Evolutionary conservation across 2,888 invertebrate genomes (phyloP), one percentile per base, ranked within the genome.

Genomic region (Scelioninae gen. 2): DNA sequence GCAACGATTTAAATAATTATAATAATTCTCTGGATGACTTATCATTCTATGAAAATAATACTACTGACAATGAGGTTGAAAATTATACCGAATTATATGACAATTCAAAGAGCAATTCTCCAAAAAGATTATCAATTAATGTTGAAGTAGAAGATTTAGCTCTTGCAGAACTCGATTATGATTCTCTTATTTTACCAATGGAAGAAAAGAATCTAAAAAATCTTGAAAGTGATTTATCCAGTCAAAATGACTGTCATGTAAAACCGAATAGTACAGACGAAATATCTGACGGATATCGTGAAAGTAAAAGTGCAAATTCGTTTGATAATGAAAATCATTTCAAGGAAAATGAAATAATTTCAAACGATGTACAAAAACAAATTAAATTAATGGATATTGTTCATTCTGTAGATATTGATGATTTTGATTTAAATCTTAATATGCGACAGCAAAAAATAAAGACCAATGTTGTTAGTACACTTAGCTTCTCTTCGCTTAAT

Each of bases 1-100:
- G 81, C 2, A 76, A 81, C 33, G 82, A 83, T 77, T 82, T 85
- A 57, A 83, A 84, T 48, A 78, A 81, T 52, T 85, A 83, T 35
- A 79, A 83, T 4, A 68, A 53, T 39, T 58, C 64, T 19, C 28
- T 67, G 3, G 46, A 68, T n/a, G 58, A 68, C 6, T 37, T 65
- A 18, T 52, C 81, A 0, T 50, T 41, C 2, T 35, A 79, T 5
- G 73, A 76, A 31, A 61, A 74, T 22, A 78, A 60, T 9, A 15
- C 10, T 2, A 33, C 7, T 4, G 18, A 31, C 4, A 33, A 33
- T 1, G 7, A 1, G 5, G 22, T 11, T 0, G 46, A 25, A 31
- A 16, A 2, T 7, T 16, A 48, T 0, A n/a, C 4, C 11, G 45
- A 45, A 11, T 22, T 45, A 6, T 22, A 6, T 13, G 22, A 25